Base-by-base conservation (phyloP, 2,888 invertebrate genomes). In the Sepiola atlantica region DNA sequence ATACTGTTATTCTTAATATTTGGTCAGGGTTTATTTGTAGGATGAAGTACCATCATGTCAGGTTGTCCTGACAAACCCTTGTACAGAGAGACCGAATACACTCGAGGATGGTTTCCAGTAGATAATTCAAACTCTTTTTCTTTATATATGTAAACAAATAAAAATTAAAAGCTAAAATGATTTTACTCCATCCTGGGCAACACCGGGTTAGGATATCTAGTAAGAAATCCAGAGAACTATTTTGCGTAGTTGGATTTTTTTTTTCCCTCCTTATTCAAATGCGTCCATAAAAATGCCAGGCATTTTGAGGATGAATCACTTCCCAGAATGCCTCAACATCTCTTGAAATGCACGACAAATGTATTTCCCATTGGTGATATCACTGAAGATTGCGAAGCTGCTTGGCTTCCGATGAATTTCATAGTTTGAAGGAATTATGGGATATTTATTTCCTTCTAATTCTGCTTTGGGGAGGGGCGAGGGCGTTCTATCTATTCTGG, bases 341-440 rank as follows among this genome's bases (percentile, higher is more conserved):
- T n/a, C 77, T 77, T 77, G n/a, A 32, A 32, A 32, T 77, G n/a
- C 77, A 77, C n/a, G n/a, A 14, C n/a, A 77, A 77, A 77, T 77
- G n/a, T 77, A 77, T 77, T 77, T 77, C 77, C 77, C n/a, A 77
- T 77, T 77, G 77, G 77, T 77, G 77, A 77, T 77, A 77, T 77
- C 77, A n/a, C n/a, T 77, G 77, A 77, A 77, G 77, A 77, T n/a
- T 77, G n/a, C n/a, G n/a, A 77, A n/a, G 77, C 32, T 77, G n/a
- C 77, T n/a, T n/a, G n/a, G n/a, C 77, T n/a, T 77, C n/a, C n/a
- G 77, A 77, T 77, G 77, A 77, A 77, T 32, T 77, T n/a, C n/a
- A 77, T 77, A 77, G 77, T 77, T 77, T 77, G 12, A 77, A n/a
- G n/a, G 77, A 77, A 77, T 77, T 77, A 77, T n/a, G 77, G 77